phyloP scores from a whole-genome alignment of 2,113 vertebrate species.

The Anser cygnoides region DNA sequence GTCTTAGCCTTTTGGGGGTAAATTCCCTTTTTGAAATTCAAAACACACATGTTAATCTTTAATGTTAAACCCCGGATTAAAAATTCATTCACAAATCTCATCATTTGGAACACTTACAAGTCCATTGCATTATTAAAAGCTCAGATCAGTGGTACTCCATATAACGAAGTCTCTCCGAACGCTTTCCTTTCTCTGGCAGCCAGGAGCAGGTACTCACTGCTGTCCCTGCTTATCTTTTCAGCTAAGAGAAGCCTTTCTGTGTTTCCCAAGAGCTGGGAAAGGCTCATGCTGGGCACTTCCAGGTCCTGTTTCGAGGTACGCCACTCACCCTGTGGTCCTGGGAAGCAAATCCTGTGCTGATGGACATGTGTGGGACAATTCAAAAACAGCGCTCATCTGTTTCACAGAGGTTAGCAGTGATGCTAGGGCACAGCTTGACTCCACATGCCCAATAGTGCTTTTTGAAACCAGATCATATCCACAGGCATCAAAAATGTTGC shows the following conservation, averaged over 20 bases:
- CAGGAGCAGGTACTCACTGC: background rate
- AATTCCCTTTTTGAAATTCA: conserved; percentile 58
- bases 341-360: background rate
- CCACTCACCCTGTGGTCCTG: background rate
- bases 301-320: background rate
- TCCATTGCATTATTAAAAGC: conserved; percentile 71
- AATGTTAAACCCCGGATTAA: conserved; percentile 75
- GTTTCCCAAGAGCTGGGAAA: background rate
- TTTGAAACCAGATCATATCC: background rate
- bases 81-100: conserved; percentile 74
- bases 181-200: background rate
- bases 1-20: conserved; percentile 26
- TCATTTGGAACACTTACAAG: conserved; percentile 73
- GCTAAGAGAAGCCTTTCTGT: background rate
- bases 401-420: background rate
- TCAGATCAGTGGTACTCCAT: conserved; percentile 49
- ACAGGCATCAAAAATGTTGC: background rate
- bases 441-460: background rate
- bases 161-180: conserved; percentile 41
- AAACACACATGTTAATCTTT: conserved; percentile 70
- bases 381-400: background rate
- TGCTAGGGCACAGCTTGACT: background rate
- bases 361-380: fast-evolving
- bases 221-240: background rate
- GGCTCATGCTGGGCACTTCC: fast-evolving